Evolutionary conservation across 2,113 vertebrate species (phyloP).

Genomic region (Coracopsis vasa): DNA sequence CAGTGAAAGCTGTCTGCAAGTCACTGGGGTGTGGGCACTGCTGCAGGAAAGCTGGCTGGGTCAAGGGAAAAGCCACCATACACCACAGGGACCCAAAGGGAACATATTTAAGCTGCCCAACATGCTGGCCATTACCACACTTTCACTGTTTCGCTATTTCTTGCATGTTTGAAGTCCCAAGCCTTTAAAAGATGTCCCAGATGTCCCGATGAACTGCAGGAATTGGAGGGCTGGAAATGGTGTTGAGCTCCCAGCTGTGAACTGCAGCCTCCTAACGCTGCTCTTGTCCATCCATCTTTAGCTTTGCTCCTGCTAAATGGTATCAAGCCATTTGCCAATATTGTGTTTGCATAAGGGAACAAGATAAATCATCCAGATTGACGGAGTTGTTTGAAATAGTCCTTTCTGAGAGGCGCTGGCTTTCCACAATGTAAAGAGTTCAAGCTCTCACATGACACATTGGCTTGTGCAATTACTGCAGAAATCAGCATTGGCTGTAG

Average conservation of each 20-base stretch:
- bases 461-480: background rate
- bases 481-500: background rate
- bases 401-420: background rate
- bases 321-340: background rate
- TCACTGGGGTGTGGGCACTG: background rate
- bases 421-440: background rate
- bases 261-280: background rate
- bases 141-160: background rate
- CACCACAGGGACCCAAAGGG: too few species aligned
- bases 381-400: background rate
- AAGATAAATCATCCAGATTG: background rate
- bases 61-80: background rate
- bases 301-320: background rate
- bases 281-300: background rate
- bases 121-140: background rate
- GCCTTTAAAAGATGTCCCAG: background rate
- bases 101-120: fast-evolving
- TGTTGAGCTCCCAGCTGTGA: background rate
- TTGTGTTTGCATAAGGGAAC: background rate
- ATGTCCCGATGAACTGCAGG: background rate
- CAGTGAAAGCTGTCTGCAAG: background rate
- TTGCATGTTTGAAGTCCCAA: background rate
- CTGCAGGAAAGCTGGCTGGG: background rate
- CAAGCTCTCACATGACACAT: background rate
- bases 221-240: background rate